phyloP scores from a whole-genome alignment of 1,140 invertebrate genomes.

The Euwallacea similis region DNA sequence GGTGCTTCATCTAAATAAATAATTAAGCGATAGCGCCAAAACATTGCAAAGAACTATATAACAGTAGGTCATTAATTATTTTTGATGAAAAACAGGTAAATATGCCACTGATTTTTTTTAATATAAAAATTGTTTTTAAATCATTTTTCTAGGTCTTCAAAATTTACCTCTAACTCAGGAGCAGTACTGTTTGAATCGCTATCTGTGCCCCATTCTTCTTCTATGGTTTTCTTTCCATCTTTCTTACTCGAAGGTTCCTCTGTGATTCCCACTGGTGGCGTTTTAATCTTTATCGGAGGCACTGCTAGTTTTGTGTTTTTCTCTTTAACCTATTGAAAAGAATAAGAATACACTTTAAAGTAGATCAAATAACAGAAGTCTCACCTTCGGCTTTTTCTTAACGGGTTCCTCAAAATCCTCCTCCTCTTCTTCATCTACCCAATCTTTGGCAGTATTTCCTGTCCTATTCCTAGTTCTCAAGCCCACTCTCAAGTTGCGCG shows the following conservation, averaged over 20 bases:
- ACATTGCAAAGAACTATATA: too few relatives aligned
- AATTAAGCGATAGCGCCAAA: too few relatives aligned
- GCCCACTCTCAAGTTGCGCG: neutral
- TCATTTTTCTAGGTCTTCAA: neutral
- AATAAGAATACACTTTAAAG: too few relatives aligned
- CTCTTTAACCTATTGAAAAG: neutral
- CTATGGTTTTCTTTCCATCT: constrained; percentile 30
- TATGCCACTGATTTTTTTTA: neutral
- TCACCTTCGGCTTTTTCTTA: too few relatives aligned
- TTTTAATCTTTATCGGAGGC: neutral
- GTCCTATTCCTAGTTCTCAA: constrained; percentile 36
- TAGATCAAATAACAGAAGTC: too few relatives aligned
- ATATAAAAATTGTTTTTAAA: too few relatives aligned
- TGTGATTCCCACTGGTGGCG: neutral
- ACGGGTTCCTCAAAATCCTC: too few relatives aligned
- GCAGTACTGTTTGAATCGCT: constrained; percentile 45
- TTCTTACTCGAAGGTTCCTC: constrained; percentile 9
- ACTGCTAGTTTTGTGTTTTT: neutral
- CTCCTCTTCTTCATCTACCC: constrained; percentile 7
- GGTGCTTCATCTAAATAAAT: constrained; percentile 30
- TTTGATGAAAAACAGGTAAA: neutral
- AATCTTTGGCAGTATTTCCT: constrained; percentile 39
- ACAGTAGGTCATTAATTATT: neutral
- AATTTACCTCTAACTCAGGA: constrained; percentile 36
- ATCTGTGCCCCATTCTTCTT: constrained; percentile 46